Evolutionary conservation across 2,797 vertebrate genomes (phyloP).

Genomic region (Acestrorhynchus altus): DNA sequence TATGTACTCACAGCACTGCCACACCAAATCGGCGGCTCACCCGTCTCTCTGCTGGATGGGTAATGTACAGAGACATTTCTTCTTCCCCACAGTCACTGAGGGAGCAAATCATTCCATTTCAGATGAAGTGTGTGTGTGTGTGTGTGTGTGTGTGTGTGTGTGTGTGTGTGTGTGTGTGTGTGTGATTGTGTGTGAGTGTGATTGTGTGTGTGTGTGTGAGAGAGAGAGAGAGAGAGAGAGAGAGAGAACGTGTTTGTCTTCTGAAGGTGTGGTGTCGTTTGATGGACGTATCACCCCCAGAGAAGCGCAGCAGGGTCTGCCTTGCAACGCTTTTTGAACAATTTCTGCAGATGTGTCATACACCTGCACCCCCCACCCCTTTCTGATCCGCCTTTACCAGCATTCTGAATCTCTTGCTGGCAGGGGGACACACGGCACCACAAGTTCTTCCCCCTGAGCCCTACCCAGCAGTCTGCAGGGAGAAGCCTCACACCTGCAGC

Average conservation of each 20-base stretch:
- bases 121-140: conserved; percentile 7
- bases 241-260: conserved; percentile 55
- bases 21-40: conserved; percentile 41
- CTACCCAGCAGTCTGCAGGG: not conserved
- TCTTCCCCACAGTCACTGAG: conserved; percentile 33
- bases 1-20: conserved; percentile 47
- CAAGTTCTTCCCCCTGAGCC: conserved; percentile 41
- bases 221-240: not conserved
- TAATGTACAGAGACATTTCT: conserved; percentile 43
- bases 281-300: conserved; percentile 68
- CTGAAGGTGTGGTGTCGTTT: conserved; percentile 63
- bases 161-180: conserved; percentile 7
- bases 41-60: conserved; percentile 26
- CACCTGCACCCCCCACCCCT: conserved; percentile 60
- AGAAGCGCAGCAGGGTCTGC: conserved; percentile 72
- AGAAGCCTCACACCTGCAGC: not conserved
- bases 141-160: conserved; percentile 15
- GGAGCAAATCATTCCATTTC: conserved; percentile 32
- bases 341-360: conserved; percentile 22
- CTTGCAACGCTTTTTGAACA: conserved; percentile 67
- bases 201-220: conserved; percentile 13
- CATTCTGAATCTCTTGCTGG: conserved; percentile 78
- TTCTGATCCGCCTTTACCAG: conserved; percentile 78
- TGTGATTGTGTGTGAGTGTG: not conserved
- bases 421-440: conserved; percentile 59